phyloP scores from a whole-genome alignment of 2,797 vertebrate species.

The Delichon dasypus region DNA sequence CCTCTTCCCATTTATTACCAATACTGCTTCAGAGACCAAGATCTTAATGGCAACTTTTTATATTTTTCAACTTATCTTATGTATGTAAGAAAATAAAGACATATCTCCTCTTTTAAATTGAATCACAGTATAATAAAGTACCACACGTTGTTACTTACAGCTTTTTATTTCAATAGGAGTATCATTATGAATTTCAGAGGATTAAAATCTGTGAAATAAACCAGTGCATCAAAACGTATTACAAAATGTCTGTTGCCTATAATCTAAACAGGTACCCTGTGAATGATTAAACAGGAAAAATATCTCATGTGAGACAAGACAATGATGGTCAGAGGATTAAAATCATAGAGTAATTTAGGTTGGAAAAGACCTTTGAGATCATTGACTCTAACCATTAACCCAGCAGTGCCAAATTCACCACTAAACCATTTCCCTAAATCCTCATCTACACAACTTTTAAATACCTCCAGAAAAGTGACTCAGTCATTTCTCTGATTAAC shows the following conservation, averaged over 20 bases:
- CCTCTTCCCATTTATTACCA: background rate
- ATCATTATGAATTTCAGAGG: background rate
- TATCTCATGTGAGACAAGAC: background rate
- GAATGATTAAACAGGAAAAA: background rate
- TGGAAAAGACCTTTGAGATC: background rate
- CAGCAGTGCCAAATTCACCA: background rate
- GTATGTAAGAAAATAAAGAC: background rate
- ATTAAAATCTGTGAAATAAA: background rate
- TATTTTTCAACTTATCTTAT: background rate
- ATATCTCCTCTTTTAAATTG: background rate
- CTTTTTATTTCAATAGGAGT: background rate
- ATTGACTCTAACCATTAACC: background rate
- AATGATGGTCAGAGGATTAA: background rate
- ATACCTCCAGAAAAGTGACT: background rate
- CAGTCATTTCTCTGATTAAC: background rate
- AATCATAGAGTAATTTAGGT: background rate
- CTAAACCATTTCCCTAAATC: background rate
- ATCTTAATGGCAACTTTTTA: background rate
- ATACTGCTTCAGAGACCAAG: background rate
- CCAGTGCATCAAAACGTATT: accelerated
- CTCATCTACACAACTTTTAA: background rate
- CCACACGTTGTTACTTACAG: background rate
- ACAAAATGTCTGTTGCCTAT: background rate
- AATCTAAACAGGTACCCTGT: background rate
- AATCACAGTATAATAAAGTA: background rate